Evolutionary conservation across 2,888 invertebrate genomes (phyloP), one percentile per base, ranked within the genome.

Genomic region (Cosmia trapezina): DNA sequence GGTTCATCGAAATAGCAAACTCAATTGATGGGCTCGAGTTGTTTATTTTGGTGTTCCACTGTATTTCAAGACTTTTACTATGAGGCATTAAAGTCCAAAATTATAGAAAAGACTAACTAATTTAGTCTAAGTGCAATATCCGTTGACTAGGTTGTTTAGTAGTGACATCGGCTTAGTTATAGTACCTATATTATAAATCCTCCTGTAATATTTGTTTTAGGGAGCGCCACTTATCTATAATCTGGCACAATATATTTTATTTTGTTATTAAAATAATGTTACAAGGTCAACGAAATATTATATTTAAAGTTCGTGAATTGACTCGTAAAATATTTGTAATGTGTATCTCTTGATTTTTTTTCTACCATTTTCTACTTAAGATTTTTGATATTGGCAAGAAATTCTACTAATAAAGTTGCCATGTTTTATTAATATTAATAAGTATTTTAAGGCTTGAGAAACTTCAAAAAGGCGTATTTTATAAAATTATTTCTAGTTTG

Each of bases 181-280:
- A 75, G 54, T 74, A 28, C 28, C 28, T 28, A 70, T 63, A 60
- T 62, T 76, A 69, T 80, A 83, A 81, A 83, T 78, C 64, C 83
- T 83, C 86, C 83, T 86, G 70, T 76, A 76, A 73, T 81, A 86
- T 86, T 81, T 84, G 81, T 86, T 86, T 76, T 69, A 81, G 60
- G 84, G 84, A 78, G 86, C 70, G 81, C 80, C 76, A 73, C 63
- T 54, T 66, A 37, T 72, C 37, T 78, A 43, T 70, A 73, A 73
- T 49, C 63, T 78, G 84, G 77, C 80, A 84, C 76, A 78, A 72
- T 83, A 74, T 78, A 77, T 83, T 80, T 85, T 69, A 73, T 81
- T 71, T 74, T 84, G 56, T 70, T 77, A 67, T 43, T 83, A 82
- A 71, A 51, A 49, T 84, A 77, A 80, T 76, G 47, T 73, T 78